These are phyloP conservation scores for Drosophila bunnanda DNA, from an alignment of 2,888 invertebrate species.

Conservation along the genomic window DNA sequence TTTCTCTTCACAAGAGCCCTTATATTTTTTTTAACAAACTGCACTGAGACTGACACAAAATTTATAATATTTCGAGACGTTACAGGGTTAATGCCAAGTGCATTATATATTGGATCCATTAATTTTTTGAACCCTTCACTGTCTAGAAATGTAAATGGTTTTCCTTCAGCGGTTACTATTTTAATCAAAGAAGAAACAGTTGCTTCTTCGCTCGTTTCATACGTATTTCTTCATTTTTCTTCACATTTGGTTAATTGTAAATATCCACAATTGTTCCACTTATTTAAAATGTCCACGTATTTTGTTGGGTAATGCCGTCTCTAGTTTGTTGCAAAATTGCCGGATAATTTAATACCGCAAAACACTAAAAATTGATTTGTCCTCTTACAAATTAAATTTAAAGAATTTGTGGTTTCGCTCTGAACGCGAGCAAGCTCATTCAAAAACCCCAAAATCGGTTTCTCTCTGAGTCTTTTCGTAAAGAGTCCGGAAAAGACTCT, in stretches of 20 bases:
- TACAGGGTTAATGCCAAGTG: conserved; percentile 28
- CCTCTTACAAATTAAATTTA: conserved; percentile 5
- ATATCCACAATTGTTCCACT: conserved; percentile 15
- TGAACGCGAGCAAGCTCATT: too few species aligned
- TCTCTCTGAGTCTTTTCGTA: too few species aligned
- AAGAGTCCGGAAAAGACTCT: too few species aligned
- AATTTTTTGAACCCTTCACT: conserved; percentile 37
- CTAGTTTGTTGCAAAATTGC: conserved; percentile 20
- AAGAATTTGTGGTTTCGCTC: conserved; percentile 17
- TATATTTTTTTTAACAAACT: conserved; percentile 30
- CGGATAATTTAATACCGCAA: conserved; percentile 19
- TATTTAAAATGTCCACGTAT: conserved; percentile 18
- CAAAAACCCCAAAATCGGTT: too few species aligned
- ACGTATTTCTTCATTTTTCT: conserved; percentile 24
- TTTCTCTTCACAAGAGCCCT: conserved; percentile 31
- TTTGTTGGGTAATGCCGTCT: conserved; percentile 13
- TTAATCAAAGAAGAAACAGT: conserved; percentile 29
- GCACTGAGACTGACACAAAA: conserved; percentile 25
- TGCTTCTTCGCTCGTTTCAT: conserved; percentile 28
- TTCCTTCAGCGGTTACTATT: conserved; percentile 34
- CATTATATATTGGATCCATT: conserved; percentile 33
- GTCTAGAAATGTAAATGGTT: conserved; percentile 35
- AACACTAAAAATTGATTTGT: conserved; percentile 12
- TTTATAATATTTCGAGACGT: conserved; percentile 38
- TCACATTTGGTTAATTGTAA: conserved; percentile 7